A percentile compares a stretch with the other conserved stretches of the same genome.
Evolutionary conservation across 1,140 invertebrate species (phyloP).

Genomic region (Geopemphigus sp.): DNA sequence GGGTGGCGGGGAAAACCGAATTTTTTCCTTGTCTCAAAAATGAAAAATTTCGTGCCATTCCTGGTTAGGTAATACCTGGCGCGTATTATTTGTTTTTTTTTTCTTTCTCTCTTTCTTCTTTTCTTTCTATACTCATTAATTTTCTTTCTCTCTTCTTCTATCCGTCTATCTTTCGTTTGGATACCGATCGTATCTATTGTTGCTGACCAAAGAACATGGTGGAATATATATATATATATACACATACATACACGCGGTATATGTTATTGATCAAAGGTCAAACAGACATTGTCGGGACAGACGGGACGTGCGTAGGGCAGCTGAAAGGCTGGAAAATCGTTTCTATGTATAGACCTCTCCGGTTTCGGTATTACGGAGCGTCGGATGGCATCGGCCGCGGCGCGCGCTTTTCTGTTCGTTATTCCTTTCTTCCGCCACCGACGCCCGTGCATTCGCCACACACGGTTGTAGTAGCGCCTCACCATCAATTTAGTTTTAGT

Average conservation of each 20-base stretch:
- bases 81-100: background rate
- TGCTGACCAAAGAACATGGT: background rate
- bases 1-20: too few species aligned
- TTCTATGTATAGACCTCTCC: background rate
- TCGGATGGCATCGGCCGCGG: too few species aligned
- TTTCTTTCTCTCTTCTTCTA: background rate
- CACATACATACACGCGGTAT: too few species aligned
- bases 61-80: too few species aligned
- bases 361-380: too few species aligned
- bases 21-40: too few species aligned
- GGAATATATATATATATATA: background rate
- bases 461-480: too few species aligned
- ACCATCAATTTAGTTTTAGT: too few species aligned
- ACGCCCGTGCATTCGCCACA: too few species aligned
- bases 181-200: background rate
- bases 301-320: background rate
- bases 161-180: background rate
- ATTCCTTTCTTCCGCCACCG: too few species aligned
- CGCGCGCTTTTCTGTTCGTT: background rate
- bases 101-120: background rate
- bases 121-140: background rate
- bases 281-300: background rate
- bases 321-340: slow-evolving; percentile 35
- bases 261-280: slow-evolving; percentile 42
- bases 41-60: too few species aligned